Evolutionary conservation across 2,888 invertebrate species (phyloP), one percentile per base, ranked within the genome.

Genomic region (Conchocele bisecta): DNA sequence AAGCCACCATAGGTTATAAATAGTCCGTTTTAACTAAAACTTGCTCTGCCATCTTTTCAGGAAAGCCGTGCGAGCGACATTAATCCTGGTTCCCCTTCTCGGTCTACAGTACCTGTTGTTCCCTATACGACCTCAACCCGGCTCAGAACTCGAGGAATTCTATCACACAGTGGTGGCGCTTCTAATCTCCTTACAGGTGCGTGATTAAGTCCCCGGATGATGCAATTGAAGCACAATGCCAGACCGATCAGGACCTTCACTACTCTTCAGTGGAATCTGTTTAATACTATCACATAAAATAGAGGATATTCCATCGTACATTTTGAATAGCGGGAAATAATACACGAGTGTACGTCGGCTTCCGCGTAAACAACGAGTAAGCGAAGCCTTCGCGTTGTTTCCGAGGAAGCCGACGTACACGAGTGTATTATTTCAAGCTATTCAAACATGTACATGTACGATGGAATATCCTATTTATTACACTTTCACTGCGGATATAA

Each of bases 21-120:
- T n/a, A n/a, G n/a, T n/a, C n/a, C n/a, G n/a, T n/a, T n/a, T n/a
- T n/a, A n/a, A n/a, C n/a, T n/a, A n/a, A n/a, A n/a, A n/a, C n/a
- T n/a, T n/a, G n/a, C n/a, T n/a, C n/a, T n/a, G n/a, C n/a, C 4
- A 24, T 13, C 46, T 28, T 72, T 81, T 6, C 77, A 93, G 94
- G 48, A 94, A 95, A 87, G 95, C 95, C 0, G 94, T 94, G 0
- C 91, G 95, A 83, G 98, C 97, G 57, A 97, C 97, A 0, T 93
- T 97, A 85, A 93, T 98, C 81, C 93, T 98, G 88, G 96, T 98
- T 65, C 98, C 98, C 31, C 93, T 98, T 79, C 93, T 98, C 74
- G 98, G 98, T 1, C 93, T 98, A 60, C 97, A 98, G 92, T 98
- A 96, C 91, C 93, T 98, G 86, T 93, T 97, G 78, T 96, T 96